Conservation (phyloP, 2,113 vertebrate species). For the Dendrocopos noguchii region DNA sequence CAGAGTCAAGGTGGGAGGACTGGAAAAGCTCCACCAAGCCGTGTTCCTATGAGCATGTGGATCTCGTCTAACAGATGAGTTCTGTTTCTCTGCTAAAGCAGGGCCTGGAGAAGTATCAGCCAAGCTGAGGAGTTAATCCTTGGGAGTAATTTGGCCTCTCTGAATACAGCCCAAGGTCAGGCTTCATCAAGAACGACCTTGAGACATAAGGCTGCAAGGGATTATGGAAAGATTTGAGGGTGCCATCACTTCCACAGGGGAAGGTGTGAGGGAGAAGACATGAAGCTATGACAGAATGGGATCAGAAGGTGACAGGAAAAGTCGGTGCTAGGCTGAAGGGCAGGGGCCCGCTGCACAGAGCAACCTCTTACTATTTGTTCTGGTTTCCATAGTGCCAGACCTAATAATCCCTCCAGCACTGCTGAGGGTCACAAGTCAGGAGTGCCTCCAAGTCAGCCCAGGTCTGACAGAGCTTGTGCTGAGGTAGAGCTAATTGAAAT, state of each 20-base stretch:
- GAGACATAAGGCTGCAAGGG: neutral
- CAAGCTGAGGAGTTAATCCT: neutral
- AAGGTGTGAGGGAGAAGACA: slow-evolving; percentile 38
- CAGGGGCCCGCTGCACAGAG: neutral
- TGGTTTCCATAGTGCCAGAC: slow-evolving; percentile 15
- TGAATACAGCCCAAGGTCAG: neutral
- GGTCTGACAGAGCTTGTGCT: neutral
- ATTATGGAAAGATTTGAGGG: slow-evolving; percentile 9
- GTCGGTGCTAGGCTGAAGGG: slow-evolving; percentile 20
- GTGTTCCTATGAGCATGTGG: neutral
- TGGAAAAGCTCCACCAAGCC: neutral
- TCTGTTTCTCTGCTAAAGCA: neutral
- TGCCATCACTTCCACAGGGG: slow-evolving; percentile 32
- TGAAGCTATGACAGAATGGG: slow-evolving; percentile 18
- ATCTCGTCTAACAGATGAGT: neutral
- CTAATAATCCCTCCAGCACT: slow-evolving; percentile 17
- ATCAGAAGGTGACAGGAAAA: slow-evolving; percentile 37
- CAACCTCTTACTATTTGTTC: slow-evolving; percentile 29
- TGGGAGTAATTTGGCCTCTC: neutral
- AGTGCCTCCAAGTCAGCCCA: neutral
- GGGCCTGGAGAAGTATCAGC: neutral
- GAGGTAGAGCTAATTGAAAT: slow-evolving; percentile 8
- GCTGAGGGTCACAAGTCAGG: slow-evolving; percentile 18
- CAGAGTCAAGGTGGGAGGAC: neutral
- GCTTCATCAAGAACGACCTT: neutral